These are phyloP conservation scores for Entomyzon cyanotis DNA, from an alignment of 2,113 vertebrate species.

Conservation along the genomic window DNA sequence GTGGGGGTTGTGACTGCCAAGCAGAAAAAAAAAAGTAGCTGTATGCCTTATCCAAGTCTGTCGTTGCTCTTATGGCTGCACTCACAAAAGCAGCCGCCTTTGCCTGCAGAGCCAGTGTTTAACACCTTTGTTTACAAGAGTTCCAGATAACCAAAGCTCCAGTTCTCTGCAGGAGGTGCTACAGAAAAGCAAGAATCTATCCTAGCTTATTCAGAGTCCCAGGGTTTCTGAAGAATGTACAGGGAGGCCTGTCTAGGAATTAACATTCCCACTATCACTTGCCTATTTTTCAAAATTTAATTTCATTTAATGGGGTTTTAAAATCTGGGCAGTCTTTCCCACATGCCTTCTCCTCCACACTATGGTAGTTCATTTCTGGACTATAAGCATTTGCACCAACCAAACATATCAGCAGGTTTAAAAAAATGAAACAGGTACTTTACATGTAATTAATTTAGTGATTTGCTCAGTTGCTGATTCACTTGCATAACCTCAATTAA, in stretches of 20 bases:
- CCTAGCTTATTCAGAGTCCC: background rate
- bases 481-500: conserved; percentile 60
- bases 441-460: conserved; percentile 68
- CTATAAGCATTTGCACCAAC: background rate
- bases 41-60: background rate
- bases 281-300: conserved; percentile 5
- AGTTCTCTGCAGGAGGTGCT: conserved; percentile 7
- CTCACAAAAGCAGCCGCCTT: background rate
- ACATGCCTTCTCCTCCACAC: background rate
- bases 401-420: background rate
- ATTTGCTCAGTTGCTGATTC: conserved; percentile 60
- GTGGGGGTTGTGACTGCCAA: conserved; percentile 12
- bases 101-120: conserved; percentile 5
- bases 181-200: background rate
- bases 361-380: background rate
- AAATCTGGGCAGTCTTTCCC: background rate
- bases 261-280: background rate
- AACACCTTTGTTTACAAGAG: conserved; percentile 32
- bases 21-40: background rate
- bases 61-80: background rate
- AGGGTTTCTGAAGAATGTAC: background rate
- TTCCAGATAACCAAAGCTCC: background rate
- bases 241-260: background rate
- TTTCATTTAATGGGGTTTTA: conserved; percentile 14
- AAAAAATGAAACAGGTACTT: conserved; percentile 52